Evolutionary conservation across 2,113 vertebrate species (phyloP).

Genomic region (cattle (Bos taurus)): DNA sequence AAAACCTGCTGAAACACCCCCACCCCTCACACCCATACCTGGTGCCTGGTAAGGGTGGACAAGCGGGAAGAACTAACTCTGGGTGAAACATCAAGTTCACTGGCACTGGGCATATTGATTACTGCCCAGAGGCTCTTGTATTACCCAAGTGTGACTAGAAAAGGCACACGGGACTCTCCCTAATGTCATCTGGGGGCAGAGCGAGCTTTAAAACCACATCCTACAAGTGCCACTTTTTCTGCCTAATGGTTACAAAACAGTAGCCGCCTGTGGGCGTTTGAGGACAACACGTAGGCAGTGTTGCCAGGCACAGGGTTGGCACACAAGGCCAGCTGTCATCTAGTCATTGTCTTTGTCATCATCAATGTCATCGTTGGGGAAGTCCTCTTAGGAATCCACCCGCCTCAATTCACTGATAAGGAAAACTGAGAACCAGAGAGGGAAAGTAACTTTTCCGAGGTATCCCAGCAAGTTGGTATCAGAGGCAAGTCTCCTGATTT

Average conservation of each 20-base stretch:
- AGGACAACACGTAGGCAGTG: accelerated
- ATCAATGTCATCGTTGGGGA: background rate
- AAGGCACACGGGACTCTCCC: background rate
- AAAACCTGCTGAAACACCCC: background rate
- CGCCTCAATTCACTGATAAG: background rate
- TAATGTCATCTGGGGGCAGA: too few species aligned
- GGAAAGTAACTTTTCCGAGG: background rate
- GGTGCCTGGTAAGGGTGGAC: background rate
- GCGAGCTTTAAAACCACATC: background rate
- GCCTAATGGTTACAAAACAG: background rate
- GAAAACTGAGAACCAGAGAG: background rate
- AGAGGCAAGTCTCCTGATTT: background rate
- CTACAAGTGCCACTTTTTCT: background rate
- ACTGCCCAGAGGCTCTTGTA: background rate
- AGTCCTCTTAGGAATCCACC: background rate
- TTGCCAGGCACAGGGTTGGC: background rate
- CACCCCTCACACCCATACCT: background rate
- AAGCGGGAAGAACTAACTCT: background rate
- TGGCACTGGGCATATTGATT: background rate
- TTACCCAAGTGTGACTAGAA: background rate
- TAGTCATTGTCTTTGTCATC: too few species aligned
- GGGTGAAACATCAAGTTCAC: background rate
- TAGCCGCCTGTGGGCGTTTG: accelerated
- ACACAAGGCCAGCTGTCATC: background rate
- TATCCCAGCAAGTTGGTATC: background rate